Conservation (phyloP, 1,140 invertebrate genomes). For the Hormaphis cornu region DNA sequence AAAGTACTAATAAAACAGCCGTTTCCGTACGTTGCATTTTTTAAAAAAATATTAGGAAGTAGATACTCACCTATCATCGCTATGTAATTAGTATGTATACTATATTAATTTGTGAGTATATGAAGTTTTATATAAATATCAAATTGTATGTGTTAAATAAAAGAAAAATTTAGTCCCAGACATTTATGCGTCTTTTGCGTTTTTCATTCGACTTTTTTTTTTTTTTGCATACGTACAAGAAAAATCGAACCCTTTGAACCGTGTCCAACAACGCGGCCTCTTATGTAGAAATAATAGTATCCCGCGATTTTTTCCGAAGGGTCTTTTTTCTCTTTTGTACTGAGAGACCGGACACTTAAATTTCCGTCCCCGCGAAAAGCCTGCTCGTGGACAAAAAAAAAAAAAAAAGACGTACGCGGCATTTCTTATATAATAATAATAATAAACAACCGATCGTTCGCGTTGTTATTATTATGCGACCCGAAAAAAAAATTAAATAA, state of each 20-base stretch:
- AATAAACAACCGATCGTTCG: constrained; percentile 2
- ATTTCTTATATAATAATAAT: constrained; percentile 23
- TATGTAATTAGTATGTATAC: no score
- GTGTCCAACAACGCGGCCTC: not conserved
- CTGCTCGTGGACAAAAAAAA: not conserved
- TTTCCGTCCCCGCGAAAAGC: constrained; percentile 12
- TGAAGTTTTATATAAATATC: no score
- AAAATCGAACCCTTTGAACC: constrained; percentile 23
- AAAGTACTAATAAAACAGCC: no score
- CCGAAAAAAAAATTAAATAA: constrained; percentile 20
- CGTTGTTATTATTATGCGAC: constrained; percentile 20
- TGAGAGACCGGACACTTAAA: constrained; percentile 25
- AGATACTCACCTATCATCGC: no score
- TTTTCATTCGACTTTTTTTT: not conserved
- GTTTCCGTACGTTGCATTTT: no score
- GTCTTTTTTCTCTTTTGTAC: constrained; percentile 21
- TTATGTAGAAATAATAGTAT: constrained; percentile 8
- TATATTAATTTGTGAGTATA: no score
- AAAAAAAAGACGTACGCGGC: constrained; percentile 10
- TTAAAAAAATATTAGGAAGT: no score
- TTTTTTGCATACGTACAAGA: not conserved
- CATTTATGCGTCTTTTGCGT: constrained; percentile 1
- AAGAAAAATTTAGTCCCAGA: not conserved
- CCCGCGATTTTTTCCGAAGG: constrained; percentile 1
- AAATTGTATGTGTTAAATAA: no score